phyloP scores from a whole-genome alignment of 2,113 vertebrate species.

The Oreochromis niloticus region DNA sequence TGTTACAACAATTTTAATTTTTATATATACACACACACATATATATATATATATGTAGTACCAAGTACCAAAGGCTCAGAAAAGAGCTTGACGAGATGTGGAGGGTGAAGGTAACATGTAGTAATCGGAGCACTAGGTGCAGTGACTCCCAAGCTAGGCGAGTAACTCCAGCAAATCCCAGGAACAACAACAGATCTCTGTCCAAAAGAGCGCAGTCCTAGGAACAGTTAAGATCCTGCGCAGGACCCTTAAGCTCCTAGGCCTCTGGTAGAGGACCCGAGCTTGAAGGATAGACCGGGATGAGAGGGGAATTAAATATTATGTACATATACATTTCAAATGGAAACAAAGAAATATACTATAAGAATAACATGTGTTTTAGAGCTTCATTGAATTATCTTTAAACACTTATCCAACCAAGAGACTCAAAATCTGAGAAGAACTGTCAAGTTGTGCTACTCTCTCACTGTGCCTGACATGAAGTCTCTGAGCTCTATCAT shows the following conservation, averaged over 20 bases:
- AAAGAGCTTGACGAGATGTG: too few relatives aligned
- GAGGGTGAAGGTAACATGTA: too few relatives aligned
- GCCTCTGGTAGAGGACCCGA: neutral
- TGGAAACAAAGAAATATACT: neutral
- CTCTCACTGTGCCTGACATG: neutral
- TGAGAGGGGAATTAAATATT: neutral
- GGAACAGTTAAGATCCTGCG: neutral
- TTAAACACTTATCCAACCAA: neutral
- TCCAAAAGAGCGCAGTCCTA: too few relatives aligned
- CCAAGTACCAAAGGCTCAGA: too few relatives aligned
- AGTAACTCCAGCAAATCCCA: accelerated
- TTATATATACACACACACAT: neutral
- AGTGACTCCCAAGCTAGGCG: neutral
- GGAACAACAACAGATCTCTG: neutral
- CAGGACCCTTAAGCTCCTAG: neutral
- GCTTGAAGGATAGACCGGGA: neutral
- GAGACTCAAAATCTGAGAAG: neutral
- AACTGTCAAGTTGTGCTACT: neutral
- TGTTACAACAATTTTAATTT: neutral
- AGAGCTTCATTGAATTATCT: neutral
- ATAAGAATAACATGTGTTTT: neutral
- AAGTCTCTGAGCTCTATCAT: neutral
- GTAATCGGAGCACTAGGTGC: neutral
- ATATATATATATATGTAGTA: accelerated
- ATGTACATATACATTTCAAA: neutral